These are phyloP conservation scores for Dendrocincla fuliginosa DNA, from an alignment of 2,797 vertebrate genomes.

Conservation along the genomic window DNA sequence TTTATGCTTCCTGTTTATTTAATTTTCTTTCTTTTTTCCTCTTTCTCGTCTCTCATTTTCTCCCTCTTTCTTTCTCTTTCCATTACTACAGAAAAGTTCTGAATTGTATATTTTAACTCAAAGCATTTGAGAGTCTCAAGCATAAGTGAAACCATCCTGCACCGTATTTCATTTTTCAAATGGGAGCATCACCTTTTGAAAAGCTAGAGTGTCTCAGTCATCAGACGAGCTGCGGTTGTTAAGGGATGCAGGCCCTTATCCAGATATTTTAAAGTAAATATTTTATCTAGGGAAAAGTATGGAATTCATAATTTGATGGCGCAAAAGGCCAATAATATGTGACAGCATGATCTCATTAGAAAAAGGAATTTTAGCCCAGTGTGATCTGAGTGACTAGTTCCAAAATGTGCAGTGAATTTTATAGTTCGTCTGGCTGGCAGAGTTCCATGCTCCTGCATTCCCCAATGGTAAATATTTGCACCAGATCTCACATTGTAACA, in stretches of 20 bases:
- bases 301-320: slow-evolving; percentile 87
- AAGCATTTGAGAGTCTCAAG: slow-evolving; percentile 21
- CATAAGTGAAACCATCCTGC: slow-evolving; percentile 61
- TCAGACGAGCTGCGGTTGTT: slow-evolving; percentile 68
- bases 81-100: neutral
- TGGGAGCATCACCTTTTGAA: slow-evolving; percentile 73
- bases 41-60: neutral
- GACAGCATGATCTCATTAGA: slow-evolving; percentile 95
- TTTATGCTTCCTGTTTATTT: too few relatives aligned
- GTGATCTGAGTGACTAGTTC: slow-evolving; percentile 88
- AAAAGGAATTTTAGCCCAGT: slow-evolving; percentile 89
- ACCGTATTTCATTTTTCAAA: slow-evolving; percentile 53
- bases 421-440: slow-evolving; percentile 92
- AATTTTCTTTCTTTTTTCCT: too few relatives aligned
- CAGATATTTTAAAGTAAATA: slow-evolving; percentile 84
- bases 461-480: slow-evolving; percentile 97
- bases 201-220: slow-evolving; percentile 49
- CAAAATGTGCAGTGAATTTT: slow-evolving; percentile 95
- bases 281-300: slow-evolving; percentile 84
- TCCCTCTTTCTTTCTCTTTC: neutral
- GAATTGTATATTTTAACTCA: slow-evolving; percentile 40
- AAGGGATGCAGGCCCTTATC: slow-evolving; percentile 76
- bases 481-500: slow-evolving; percentile 93
- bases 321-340: slow-evolving; percentile 92
- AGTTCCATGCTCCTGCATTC: slow-evolving; percentile 86